Conservation (phyloP, 2,797 vertebrate species). For the Lophotriccus pileatus region DNA sequence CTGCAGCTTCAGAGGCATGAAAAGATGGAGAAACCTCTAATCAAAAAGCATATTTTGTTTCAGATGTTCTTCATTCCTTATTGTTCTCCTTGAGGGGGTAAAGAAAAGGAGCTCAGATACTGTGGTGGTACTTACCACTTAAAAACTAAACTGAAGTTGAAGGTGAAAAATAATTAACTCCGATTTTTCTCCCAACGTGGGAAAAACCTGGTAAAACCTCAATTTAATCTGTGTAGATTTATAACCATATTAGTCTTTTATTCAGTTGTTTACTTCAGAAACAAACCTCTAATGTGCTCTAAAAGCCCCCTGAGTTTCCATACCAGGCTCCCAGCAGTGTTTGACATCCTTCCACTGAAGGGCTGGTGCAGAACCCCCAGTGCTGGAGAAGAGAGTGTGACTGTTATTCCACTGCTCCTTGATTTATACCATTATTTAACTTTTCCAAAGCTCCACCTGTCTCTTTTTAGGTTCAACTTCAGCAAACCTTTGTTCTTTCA, state of each 20-base stretch:
- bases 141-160: neutral
- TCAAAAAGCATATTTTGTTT: neutral
- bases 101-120: neutral
- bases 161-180: neutral
- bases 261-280: neutral
- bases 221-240: neutral
- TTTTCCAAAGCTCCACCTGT: neutral
- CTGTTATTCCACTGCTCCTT: fast-evolving
- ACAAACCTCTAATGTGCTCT: neutral
- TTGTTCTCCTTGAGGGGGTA: neutral
- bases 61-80: neutral
- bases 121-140: neutral
- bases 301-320: neutral
- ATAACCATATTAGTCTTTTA: neutral
- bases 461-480: neutral
- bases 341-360: fast-evolving
- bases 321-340: fast-evolving
- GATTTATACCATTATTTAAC: neutral
- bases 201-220: neutral
- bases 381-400: neutral
- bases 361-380: neutral
- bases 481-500: neutral
- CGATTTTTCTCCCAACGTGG: neutral
- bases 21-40: neutral
- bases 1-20: neutral